Conservation (phyloP, 2,113 vertebrate genomes). For the Nesogale talazaci region DNA sequence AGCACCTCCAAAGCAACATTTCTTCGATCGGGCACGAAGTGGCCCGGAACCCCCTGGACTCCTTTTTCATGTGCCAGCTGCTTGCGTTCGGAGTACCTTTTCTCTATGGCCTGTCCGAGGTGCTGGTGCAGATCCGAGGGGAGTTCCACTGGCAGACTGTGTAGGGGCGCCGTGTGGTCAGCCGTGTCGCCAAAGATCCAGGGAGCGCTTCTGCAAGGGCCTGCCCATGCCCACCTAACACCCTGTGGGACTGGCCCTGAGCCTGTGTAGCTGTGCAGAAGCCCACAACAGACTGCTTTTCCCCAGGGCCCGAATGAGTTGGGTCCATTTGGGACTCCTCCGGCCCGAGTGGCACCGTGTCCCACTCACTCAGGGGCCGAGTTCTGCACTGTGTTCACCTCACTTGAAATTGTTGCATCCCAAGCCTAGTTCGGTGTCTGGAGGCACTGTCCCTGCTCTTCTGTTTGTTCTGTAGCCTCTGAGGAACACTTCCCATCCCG, state of each 20-base stretch:
- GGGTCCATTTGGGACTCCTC: conserved; percentile 31
- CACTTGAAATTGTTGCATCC: conserved; percentile 63
- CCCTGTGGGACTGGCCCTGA: conserved; percentile 19
- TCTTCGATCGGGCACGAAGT: conserved; percentile 92
- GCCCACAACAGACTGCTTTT: conserved; percentile 18
- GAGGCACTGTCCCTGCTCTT: not conserved
- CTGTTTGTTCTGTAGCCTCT: not conserved
- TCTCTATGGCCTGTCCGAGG: conserved; percentile 90
- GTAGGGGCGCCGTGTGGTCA: conserved; percentile 50
- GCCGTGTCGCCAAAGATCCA: not conserved
- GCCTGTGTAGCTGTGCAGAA: conserved; percentile 66
- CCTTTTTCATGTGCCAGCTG: conserved; percentile 95
- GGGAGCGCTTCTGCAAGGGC: not conserved
- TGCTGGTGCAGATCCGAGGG: conserved; percentile 90
- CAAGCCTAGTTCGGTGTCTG: conserved; percentile 61
- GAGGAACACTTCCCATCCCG: not conserved
- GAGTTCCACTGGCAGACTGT: conserved; percentile 85
- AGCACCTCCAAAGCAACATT: conserved; percentile 87
- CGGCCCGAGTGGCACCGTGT: not conserved
- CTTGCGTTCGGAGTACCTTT: conserved; percentile 92
- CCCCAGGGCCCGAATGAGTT: not conserved
- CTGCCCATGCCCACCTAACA: conserved; percentile 54
- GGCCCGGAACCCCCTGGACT: conserved; percentile 93
- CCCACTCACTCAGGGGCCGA: not conserved
- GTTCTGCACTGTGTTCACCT: conserved; percentile 73